These are phyloP conservation scores for Mandrillus leucophaeus DNA, from an alignment of 2,113 vertebrate species.

Conservation along the genomic window DNA sequence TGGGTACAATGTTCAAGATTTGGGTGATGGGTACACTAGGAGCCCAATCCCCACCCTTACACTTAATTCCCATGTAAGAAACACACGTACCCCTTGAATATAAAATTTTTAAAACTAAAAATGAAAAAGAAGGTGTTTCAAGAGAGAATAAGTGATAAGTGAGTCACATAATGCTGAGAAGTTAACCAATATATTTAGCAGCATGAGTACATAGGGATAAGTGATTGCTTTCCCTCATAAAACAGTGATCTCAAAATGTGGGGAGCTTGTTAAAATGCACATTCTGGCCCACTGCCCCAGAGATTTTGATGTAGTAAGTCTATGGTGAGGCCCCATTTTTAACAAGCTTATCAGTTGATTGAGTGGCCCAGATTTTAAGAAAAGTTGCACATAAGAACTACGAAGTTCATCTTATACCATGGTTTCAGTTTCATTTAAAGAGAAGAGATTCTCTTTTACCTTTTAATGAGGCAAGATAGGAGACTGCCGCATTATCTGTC, in stretches of 20 bases:
- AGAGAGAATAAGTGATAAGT: neutral
- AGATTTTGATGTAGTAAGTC: neutral
- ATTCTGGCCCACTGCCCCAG: neutral
- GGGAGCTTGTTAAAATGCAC: neutral
- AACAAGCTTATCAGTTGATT: neutral
- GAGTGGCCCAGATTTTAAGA: neutral
- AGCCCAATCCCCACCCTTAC: no score
- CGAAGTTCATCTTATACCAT: neutral
- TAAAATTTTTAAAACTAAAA: no score
- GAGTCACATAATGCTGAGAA: neutral
- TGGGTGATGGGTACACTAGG: no score
- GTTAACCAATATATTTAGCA: neutral
- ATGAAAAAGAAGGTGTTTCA: neutral
- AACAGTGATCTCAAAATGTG: neutral
- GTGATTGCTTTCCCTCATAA: neutral
- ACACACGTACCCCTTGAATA: no score
- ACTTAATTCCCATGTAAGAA: no score
- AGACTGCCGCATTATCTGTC: neutral
- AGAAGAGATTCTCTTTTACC: neutral
- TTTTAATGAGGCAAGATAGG: constrained; percentile 9
- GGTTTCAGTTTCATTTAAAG: neutral
- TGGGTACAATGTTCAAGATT: no score
- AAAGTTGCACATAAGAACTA: neutral
- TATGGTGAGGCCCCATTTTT: neutral
- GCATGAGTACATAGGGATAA: neutral